These are phyloP conservation scores for Turdus rufiventris DNA, from an alignment of 2,113 vertebrate species.

Conservation along the genomic window DNA sequence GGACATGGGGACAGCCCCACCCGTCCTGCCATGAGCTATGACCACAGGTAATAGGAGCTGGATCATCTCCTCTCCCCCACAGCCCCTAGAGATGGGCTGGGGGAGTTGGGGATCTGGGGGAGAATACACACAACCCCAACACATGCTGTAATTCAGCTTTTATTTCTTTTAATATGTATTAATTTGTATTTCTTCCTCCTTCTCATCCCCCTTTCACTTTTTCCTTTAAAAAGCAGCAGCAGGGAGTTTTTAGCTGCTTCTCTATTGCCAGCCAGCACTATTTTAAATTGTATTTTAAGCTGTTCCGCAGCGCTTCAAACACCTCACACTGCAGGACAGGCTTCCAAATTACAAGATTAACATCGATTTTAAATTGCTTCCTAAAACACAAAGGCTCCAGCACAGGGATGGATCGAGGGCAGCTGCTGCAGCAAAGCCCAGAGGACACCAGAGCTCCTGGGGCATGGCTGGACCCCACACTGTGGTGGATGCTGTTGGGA, in stretches of 20 bases:
- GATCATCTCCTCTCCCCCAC: accelerated
- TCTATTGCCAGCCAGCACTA: slow-evolving; percentile 9
- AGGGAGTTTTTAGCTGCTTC: slow-evolving; percentile 2
- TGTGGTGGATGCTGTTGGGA: background rate
- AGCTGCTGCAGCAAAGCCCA: background rate
- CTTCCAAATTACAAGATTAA: slow-evolving; percentile 38
- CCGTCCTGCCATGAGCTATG: background rate
- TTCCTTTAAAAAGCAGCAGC: background rate
- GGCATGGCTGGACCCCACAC: accelerated
- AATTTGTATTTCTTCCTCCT: background rate
- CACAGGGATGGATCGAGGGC: background rate
- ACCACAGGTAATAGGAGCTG: background rate
- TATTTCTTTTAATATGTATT: background rate
- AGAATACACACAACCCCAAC: background rate
- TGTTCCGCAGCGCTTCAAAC: slow-evolving; percentile 9
- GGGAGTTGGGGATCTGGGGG: background rate
- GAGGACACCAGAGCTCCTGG: background rate
- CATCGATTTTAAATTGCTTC: slow-evolving; percentile 18
- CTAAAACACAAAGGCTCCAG: background rate
- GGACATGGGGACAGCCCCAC: background rate
- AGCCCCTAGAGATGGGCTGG: background rate
- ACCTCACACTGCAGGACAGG: background rate
- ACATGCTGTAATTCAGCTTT: background rate
- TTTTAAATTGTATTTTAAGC: slow-evolving; percentile 49
- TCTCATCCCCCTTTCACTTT: background rate